Percentiles rank a stretch among this genome's conserved stretches.
phyloP scores from a whole-genome alignment of 2,113 vertebrate genomes.

The Ceyx margarethae region DNA sequence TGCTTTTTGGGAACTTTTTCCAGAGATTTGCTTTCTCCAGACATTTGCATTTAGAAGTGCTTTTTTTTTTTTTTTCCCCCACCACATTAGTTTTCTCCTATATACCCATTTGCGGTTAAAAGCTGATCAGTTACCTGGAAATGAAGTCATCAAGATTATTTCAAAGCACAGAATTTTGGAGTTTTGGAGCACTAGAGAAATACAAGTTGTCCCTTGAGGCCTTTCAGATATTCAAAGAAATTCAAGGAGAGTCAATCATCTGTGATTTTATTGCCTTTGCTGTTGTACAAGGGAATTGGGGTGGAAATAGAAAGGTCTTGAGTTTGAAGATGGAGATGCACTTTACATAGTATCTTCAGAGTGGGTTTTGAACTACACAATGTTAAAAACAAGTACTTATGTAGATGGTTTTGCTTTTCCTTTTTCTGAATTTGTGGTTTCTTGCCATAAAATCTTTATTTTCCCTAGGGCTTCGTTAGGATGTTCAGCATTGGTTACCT shows the following conservation, averaged over 20 bases:
- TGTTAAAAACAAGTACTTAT: neutral
- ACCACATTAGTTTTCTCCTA: neutral
- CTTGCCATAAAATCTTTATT: neutral
- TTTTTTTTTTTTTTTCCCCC: neutral
- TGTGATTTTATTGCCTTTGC: neutral
- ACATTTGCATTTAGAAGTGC: neutral
- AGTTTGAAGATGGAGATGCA: neutral
- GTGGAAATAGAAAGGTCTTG: neutral
- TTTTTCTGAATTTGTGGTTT: neutral
- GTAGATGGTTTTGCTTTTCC: neutral
- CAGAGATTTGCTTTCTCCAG: neutral
- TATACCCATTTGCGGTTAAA: constrained; percentile 43
- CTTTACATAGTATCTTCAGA: neutral
- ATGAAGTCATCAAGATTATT: constrained; percentile 36
- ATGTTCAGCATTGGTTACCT: constrained; percentile 98
- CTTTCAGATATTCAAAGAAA: constrained; percentile 5
- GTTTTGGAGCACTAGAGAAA: neutral
- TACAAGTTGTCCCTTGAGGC: neutral
- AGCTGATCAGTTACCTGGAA: constrained; percentile 28
- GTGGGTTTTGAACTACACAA: neutral
- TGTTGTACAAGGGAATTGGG: neutral
- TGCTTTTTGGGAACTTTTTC: constrained; percentile 17
- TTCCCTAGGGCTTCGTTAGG: constrained; percentile 89
- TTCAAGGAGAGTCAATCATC: neutral
- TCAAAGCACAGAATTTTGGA: constrained; percentile 31